Evolutionary conservation across 2,113 vertebrate genomes (phyloP).

Genomic region (Lagopus muta): DNA sequence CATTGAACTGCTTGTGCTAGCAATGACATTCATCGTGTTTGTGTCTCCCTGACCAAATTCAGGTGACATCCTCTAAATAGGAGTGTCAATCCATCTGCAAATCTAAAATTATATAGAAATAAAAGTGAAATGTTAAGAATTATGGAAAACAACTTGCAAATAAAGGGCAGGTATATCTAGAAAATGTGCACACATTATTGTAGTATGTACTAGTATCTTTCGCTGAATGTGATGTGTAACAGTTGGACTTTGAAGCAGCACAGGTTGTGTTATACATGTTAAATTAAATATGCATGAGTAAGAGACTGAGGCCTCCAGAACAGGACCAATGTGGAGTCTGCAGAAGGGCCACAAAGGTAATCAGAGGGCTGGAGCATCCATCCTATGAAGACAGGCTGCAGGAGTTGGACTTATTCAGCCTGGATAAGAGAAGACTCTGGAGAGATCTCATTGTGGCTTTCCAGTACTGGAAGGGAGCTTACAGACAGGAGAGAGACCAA

Average conservation of each 20-base stretch:
- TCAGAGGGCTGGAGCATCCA: no score
- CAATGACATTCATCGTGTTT: accelerated
- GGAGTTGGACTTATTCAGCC: no score
- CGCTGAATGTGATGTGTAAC: not conserved
- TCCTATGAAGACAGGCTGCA: no score
- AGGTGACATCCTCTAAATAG: not conserved
- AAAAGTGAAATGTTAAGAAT: not conserved
- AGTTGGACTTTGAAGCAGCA: not conserved
- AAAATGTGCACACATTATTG: not conserved
- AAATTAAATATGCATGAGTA: not conserved
- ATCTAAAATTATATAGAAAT: not conserved
- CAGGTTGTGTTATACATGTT: not conserved
- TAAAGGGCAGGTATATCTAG: not conserved
- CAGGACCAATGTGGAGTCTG: no score
- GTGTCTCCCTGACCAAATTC: not conserved
- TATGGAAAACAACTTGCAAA: not conserved
- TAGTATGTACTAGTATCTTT: not conserved
- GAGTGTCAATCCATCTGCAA: not conserved
- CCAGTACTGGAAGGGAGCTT: no score
- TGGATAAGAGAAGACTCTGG: no score
- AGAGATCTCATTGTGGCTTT: no score
- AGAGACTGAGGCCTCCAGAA: no score
- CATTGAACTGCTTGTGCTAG: not conserved
- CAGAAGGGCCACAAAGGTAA: no score
- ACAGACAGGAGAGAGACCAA: no score